Percentiles rank a stretch among this genome's conserved stretches.
Conservation (phyloP, 2,797 vertebrate species). For the Lindbergichthys nudifrons region DNA sequence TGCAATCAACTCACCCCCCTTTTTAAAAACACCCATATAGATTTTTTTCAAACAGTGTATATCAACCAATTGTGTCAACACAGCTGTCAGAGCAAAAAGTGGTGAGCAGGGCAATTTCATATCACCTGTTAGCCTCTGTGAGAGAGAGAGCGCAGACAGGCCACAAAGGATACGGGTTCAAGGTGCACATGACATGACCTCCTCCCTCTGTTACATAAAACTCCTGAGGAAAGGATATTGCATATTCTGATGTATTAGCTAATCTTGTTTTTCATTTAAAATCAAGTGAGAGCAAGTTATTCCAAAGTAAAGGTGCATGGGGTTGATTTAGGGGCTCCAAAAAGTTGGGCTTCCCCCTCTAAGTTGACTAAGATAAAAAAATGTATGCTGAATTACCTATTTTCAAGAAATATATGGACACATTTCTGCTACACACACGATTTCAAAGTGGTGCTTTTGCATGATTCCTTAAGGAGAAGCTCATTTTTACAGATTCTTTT, state of each 20-base stretch:
- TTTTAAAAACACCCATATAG: conserved; percentile 11
- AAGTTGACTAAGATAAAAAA: too few relatives aligned
- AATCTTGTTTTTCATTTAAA: conserved; percentile 1
- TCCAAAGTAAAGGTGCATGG: not conserved
- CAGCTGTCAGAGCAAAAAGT: conserved; percentile 62
- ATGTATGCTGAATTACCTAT: too few relatives aligned
- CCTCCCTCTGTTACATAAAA: conserved; percentile 58
- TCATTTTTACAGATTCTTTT: too few relatives aligned
- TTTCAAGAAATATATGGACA: too few relatives aligned
- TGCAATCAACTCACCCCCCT: not conserved
- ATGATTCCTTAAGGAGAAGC: too few relatives aligned
- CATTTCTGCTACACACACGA: too few relatives aligned
- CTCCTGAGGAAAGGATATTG: not conserved
- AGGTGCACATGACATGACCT: conserved; percentile 74
- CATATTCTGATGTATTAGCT: not conserved
- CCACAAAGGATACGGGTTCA: conserved; percentile 78
- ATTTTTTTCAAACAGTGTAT: conserved; percentile 48
- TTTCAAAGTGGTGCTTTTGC: too few relatives aligned
- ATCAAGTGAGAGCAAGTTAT: not conserved
- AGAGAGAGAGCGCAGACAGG: conserved; percentile 18
- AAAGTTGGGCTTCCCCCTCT: too few relatives aligned
- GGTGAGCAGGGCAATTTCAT: conserved; percentile 40
- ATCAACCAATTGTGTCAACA: conserved; percentile 72
- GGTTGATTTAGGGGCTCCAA: not conserved
- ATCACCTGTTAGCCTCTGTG: conserved; percentile 68